Evolutionary conservation across 53 echinoderm and acorn worm species (phyloP).

Genomic region (Echinarachnius parma): DNA sequence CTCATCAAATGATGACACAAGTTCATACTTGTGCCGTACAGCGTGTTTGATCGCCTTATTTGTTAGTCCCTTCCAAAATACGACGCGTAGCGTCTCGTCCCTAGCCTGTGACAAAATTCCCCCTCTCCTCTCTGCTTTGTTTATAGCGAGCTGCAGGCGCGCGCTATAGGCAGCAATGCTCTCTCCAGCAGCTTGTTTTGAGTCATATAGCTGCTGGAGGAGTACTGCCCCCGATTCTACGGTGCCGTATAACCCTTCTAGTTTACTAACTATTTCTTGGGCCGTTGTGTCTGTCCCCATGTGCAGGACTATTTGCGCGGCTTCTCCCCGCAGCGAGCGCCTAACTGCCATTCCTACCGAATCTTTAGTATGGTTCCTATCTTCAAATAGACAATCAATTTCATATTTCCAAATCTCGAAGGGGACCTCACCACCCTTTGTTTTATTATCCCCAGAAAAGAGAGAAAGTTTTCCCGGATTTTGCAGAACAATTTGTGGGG

Average conservation of each 20-base stretch:
- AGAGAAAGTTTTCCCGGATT: conserved; percentile 17
- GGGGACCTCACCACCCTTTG: conserved; percentile 35
- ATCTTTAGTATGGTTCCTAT: not conserved
- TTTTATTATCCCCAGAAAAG: conserved; percentile 32
- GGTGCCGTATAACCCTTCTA: conserved; percentile 47
- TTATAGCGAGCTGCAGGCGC: conserved; percentile 16
- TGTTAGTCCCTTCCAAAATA: conserved; percentile 47
- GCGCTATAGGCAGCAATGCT: no score
- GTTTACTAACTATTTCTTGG: conserved; percentile 9
- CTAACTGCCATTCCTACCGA: conserved; percentile 6
- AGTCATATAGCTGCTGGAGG: conserved; percentile 43
- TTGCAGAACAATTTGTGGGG: no score
- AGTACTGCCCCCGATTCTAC: conserved; percentile 41
- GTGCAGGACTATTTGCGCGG: conserved; percentile 23
- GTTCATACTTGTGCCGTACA: conserved; percentile 38
- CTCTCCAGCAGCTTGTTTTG: no score
- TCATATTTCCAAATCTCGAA: conserved; percentile 48
- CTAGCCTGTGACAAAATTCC: conserved; percentile 19
- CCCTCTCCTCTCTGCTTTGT: conserved; percentile 20
- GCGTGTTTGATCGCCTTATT: conserved; percentile 28
- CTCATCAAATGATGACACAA: conserved; percentile 14
- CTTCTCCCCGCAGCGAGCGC: conserved; percentile 39
- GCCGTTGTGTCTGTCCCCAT: conserved; percentile 25
- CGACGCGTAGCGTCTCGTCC: conserved; percentile 34
- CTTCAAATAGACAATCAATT: conserved; percentile 6